phyloP scores from a whole-genome alignment of 2,797 vertebrate genomes.

The Distichodus sexfasciatus region DNA sequence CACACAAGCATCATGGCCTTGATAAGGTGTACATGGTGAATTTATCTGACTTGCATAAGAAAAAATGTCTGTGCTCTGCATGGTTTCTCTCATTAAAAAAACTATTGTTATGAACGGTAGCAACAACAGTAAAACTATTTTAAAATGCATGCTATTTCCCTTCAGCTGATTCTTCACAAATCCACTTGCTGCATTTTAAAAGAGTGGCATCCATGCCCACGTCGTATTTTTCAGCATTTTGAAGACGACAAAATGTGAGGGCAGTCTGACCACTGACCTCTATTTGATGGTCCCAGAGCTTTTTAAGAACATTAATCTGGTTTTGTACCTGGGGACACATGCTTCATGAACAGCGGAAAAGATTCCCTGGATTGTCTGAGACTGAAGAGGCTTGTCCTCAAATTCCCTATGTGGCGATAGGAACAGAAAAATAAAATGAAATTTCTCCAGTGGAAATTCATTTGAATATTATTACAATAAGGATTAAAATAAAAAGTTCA shows the following conservation, averaged over 20 bases:
- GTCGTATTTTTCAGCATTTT: slow-evolving; percentile 8
- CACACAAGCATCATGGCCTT: not conserved
- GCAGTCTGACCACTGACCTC: slow-evolving; percentile 13
- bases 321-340: slow-evolving; percentile 11
- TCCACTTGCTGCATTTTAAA: not conserved
- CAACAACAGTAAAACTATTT: not conserved
- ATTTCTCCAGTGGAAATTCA: not conserved
- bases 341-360: slow-evolving; percentile 9
- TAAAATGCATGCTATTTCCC: slow-evolving; percentile 1
- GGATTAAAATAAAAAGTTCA: too few species aligned
- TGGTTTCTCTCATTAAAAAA: too few species aligned
- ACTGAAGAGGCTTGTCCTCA: slow-evolving; percentile 15
- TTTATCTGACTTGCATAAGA: too few species aligned
- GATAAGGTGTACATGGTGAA: too few species aligned
- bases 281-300: slow-evolving; percentile 10
- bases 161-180: slow-evolving; percentile 4
- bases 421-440: not conserved
- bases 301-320: slow-evolving; percentile 10
- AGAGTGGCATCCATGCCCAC: not conserved
- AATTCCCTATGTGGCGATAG: not conserved
- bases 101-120: too few species aligned
- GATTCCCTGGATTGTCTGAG: slow-evolving; percentile 12
- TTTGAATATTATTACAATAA: too few species aligned
- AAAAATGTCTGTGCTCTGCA: too few species aligned
- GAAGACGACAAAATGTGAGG: not conserved